These are phyloP conservation scores for Syngnathus scovelli DNA, from an alignment of 2,113 vertebrate species.

Conservation along the genomic window DNA sequence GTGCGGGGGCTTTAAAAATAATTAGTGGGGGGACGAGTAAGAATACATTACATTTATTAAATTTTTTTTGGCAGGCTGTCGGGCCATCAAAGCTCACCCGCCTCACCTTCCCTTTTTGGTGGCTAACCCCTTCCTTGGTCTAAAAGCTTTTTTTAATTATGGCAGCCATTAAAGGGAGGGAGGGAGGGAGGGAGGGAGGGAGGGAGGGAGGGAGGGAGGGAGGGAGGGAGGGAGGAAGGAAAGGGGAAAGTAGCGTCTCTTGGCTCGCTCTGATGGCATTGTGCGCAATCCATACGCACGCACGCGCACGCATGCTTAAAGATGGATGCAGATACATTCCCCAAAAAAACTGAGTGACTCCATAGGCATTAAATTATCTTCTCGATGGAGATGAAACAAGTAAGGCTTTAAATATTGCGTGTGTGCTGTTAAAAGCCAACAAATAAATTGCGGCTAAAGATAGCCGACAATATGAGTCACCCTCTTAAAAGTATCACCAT, in stretches of 20 bases:
- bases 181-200: background rate
- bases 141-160: constrained; percentile 7
- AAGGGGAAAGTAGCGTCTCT: background rate
- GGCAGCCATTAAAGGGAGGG: constrained; percentile 3
- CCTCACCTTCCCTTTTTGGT: background rate
- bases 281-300: background rate
- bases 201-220: constrained; percentile 1
- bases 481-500: constrained; percentile 55
- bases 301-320: background rate
- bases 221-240: background rate
- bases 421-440: background rate
- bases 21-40: background rate
- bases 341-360: background rate
- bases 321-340: background rate
- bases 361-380: background rate
- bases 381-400: background rate
- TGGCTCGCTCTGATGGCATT: background rate
- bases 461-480: constrained; percentile 40
- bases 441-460: background rate
- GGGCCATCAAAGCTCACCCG: background rate
- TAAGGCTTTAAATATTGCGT: constrained; percentile 1
- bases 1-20: background rate
- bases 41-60: constrained; percentile 1
- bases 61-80: background rate
- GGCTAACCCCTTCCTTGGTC: background rate